Base-by-base conservation (phyloP, 2,797 vertebrate species). In the Pempheris klunzingeri region DNA sequence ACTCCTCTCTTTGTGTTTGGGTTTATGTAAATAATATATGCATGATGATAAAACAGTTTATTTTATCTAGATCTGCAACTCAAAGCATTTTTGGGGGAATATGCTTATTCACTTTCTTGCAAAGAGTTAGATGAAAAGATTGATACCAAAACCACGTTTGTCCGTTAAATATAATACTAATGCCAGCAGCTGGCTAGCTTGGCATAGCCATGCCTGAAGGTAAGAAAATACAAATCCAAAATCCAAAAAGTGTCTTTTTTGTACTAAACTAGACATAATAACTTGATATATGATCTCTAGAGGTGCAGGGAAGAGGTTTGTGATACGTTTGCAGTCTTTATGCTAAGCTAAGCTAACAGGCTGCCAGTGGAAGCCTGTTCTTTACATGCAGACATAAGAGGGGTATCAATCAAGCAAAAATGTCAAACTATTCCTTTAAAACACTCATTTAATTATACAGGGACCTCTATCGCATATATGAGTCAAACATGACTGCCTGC, bases 21-120 rank as follows among this genome's bases (percentile, higher is more conserved):
- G 72, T 66, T 78, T 55, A 52, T 61, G 28, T 47, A 76, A 77
- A 80, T 64, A 62, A 77, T n/a, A n/a, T n/a, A n/a, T n/a, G n/a
- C n/a, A n/a, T n/a, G n/a, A n/a, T n/a, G n/a, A n/a, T 78, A 30
- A 81, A 71, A 77, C 18, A 32, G 6, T 32, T 32, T 18, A 20
- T 65, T 77, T 71, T 30, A 74, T 76, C 55, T 60, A 24, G 47
- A 62, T 55, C 34, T 68, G 50, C 64, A 39, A 79, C 47, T 72
- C 41, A 5, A 43, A 63, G 55, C 44, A 26, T 46, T 20, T 41
- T 47, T 52, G 44, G 5, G n/a, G 30, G 3, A 64, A n/a, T 39
- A 20, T 2, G 1, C 8, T 39, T 20, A 11, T n/a, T 55, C 6
- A 20, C 12, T 60, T 60, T 28, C 12, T 57, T 36, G 7, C 4